These are phyloP conservation scores for Trachymyrmex cornetzi DNA, from an alignment of 1,140 invertebrate genomes.

Conservation along the genomic window DNA sequence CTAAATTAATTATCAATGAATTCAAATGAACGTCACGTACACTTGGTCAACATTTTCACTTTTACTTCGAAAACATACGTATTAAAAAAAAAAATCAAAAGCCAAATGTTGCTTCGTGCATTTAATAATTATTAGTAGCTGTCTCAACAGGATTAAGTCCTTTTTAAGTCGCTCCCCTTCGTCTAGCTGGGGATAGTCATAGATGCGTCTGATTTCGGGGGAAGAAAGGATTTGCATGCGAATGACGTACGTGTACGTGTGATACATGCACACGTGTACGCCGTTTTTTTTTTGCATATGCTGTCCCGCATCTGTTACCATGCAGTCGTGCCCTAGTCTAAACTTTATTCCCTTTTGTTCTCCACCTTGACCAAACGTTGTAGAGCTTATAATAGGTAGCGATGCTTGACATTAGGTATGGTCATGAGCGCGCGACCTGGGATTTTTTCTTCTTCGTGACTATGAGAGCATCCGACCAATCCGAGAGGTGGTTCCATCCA, in stretches of 20 bases:
- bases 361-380: conserved; percentile 52
- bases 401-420: conserved; percentile 50
- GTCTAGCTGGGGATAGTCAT: background rate
- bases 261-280: conserved; percentile 22
- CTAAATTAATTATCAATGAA: background rate
- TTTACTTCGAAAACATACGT: background rate
- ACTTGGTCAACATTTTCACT: background rate
- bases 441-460: background rate
- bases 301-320: conserved; percentile 67
- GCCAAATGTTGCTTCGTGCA: background rate
- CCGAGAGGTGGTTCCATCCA: background rate
- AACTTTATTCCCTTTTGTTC: conserved; percentile 63
- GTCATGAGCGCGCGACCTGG: conserved; percentile 49
- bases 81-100: background rate
- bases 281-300: conserved; percentile 53
- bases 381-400: conserved; percentile 18
- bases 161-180: background rate
- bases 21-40: background rate
- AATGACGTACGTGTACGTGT: conserved; percentile 24
- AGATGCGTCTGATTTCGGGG: background rate
- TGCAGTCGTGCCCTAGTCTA: conserved; percentile 56
- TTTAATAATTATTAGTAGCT: background rate
- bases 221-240: background rate
- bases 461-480: background rate
- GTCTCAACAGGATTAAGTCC: background rate